A percentile compares a stretch with the other conserved stretches of the same genome.
phyloP scores from a whole-genome alignment of 2,888 invertebrate genomes.

The Nymphalis urticae region DNA sequence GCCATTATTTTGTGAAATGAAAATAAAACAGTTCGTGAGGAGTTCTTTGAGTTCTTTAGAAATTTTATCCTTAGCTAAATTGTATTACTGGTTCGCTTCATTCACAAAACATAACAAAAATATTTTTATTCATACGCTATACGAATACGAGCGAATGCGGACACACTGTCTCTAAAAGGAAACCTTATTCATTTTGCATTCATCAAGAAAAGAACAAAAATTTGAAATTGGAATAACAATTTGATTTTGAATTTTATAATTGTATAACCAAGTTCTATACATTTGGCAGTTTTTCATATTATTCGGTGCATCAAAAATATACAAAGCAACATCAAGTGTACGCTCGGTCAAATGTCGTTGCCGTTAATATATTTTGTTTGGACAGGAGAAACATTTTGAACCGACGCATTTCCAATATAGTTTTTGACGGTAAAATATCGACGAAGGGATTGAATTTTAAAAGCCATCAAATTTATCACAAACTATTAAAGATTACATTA shows the following conservation, averaged over 20 bases:
- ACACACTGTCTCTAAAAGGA: too few relatives aligned
- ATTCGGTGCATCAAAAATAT: neutral
- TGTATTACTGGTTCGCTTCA: too few relatives aligned
- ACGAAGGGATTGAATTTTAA: slow-evolving; percentile 6
- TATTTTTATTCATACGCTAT: too few relatives aligned
- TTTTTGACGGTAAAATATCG: slow-evolving; percentile 10
- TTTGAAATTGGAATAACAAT: too few relatives aligned
- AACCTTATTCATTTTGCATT: too few relatives aligned
- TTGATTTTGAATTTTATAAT: too few relatives aligned
- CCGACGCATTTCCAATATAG: slow-evolving; percentile 9
- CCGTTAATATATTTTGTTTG: slow-evolving; percentile 5
- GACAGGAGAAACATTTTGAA: slow-evolving; percentile 5
- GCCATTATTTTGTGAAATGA: neutral
- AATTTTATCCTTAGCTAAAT: too few relatives aligned
- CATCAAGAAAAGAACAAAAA: too few relatives aligned
- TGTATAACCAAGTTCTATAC: neutral
- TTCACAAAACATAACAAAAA: too few relatives aligned
- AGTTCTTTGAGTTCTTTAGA: too few relatives aligned
- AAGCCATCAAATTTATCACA: slow-evolving; percentile 6
- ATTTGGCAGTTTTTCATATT: neutral
- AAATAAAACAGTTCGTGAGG: too few relatives aligned
- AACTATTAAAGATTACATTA: neutral
- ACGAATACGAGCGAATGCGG: too few relatives aligned
- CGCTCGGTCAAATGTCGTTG: neutral
- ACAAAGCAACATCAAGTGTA: neutral